Conservation (phyloP, 2,797 vertebrate species). For the Pipistrellus pygmaeus region DNA sequence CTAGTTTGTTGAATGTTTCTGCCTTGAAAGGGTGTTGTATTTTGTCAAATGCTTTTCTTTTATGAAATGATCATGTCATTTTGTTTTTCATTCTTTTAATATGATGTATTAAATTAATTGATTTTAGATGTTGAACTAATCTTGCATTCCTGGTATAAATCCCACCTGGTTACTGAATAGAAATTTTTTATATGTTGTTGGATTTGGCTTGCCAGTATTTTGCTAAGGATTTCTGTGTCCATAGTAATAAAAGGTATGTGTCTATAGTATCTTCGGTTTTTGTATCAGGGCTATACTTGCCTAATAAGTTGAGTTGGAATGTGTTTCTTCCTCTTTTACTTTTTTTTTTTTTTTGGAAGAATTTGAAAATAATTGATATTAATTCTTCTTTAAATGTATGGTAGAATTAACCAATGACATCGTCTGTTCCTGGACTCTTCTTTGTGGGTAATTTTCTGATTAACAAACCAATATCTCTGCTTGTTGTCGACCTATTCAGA, state of each 20-base stretch:
- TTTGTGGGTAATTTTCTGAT: neutral
- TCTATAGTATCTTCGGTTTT: neutral
- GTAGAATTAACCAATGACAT: neutral
- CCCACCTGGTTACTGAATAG: neutral
- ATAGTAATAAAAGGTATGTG: neutral
- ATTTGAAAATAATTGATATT: neutral
- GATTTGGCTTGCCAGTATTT: neutral
- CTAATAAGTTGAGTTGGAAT: neutral
- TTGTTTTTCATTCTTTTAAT: neutral
- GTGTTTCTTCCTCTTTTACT: neutral
- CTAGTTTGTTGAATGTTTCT: slow-evolving; percentile 14
- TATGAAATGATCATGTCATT: neutral
- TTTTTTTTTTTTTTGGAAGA: neutral
- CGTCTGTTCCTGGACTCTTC: neutral
- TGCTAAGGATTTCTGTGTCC: neutral
- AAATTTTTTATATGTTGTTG: neutral
- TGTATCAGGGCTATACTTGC: neutral
- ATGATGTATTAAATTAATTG: neutral
- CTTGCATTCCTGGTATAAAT: neutral
- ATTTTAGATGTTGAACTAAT: slow-evolving; percentile 28
- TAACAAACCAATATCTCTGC: neutral
- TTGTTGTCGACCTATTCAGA: neutral
- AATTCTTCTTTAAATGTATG: neutral
- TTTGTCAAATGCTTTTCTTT: slow-evolving; percentile 12
- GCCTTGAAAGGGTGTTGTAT: neutral